Evolutionary conservation across 1,140 invertebrate genomes (phyloP), one percentile per base, ranked within the genome.

Genomic region (Drosophila dunni): DNA sequence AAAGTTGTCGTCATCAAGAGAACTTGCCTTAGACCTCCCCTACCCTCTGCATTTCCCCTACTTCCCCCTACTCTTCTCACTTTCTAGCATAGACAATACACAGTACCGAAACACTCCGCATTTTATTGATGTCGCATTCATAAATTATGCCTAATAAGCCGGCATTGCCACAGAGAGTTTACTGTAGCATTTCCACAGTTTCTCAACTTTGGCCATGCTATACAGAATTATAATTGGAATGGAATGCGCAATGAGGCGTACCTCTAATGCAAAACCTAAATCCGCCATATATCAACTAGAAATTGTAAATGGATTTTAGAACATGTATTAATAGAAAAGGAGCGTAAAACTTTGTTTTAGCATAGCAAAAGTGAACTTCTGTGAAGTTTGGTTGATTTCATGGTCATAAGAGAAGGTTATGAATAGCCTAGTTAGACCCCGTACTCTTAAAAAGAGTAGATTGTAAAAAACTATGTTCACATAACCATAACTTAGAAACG

Each of bases 101-200:
- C 24, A 29, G 50, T 57, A 44, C 63, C 50, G 11, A 68, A 57
- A 72, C 67, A 65, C 60, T 64, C 62, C 63, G 85, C 78, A 84
- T 81, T 85, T 85, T 88, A 88, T 89, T 83, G 70, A 67, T 69
- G 78, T 57, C 65, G 58, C 83, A 68, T 65, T 67, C 66, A 86
- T 86, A 86, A 86, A 86, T 86, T 88, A 86, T 83, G 84, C 83
- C 79, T 86, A 86, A 86, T 86, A 83, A 86, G 76, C 68, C 79
- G 13, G 5, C 29, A 53, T 79, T 64, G 51, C 56, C 50, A 38
- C 51, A 42, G 7, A 48, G 29, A 56, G 36, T 74, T 50, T 60
- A 58, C 58, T 70, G 58, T 68, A 58, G 11, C 54, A 34, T 34
- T 65, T 56, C 29, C 9, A 42, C 44, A 45, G 15, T 46, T 58